phyloP scores from a whole-genome alignment of 2,113 vertebrate genomes.

The Rhizomys pruinosus region DNA sequence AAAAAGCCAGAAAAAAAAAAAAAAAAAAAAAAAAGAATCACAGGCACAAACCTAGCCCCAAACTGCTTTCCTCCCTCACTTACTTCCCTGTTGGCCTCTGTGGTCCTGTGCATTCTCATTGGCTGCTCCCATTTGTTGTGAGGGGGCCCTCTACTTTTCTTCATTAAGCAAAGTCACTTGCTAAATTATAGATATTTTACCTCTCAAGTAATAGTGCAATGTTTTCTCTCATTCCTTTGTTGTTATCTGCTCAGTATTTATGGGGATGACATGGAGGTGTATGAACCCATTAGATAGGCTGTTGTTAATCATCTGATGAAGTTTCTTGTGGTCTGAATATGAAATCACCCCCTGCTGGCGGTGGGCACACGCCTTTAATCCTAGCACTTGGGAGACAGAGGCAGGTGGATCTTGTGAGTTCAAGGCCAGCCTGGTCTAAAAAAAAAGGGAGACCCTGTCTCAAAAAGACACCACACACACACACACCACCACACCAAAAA shows the following conservation, averaged over 20 bases:
- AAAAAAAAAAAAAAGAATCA: too few species aligned
- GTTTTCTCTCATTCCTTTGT: not conserved
- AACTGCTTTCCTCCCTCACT: not conserved
- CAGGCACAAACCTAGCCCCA: not conserved
- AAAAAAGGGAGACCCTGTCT: too few species aligned
- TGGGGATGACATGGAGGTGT: not conserved
- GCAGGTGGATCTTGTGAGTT: too few species aligned
- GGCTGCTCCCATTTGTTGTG: not conserved
- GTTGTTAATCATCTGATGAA: not conserved
- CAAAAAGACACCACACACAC: too few species aligned
- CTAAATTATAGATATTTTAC: not conserved
- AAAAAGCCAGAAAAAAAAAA: too few species aligned
- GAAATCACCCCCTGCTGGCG: not conserved
- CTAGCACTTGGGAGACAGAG: too few species aligned
- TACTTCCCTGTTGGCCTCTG: not conserved
- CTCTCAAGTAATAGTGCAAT: not conserved
- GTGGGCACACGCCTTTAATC: too few species aligned
- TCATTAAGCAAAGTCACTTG: slow-evolving; percentile 10
- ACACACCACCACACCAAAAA: too few species aligned
- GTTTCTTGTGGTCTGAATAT: not conserved
- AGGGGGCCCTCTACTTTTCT: not conserved
- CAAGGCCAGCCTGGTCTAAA: too few species aligned
- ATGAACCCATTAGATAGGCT: not conserved
- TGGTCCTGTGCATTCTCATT: not conserved
- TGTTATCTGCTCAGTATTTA: not conserved